A percentile compares a stretch with the other conserved stretches of the same genome.
phyloP scores from a whole-genome alignment of 2,888 invertebrate species.

The Actias luna region DNA sequence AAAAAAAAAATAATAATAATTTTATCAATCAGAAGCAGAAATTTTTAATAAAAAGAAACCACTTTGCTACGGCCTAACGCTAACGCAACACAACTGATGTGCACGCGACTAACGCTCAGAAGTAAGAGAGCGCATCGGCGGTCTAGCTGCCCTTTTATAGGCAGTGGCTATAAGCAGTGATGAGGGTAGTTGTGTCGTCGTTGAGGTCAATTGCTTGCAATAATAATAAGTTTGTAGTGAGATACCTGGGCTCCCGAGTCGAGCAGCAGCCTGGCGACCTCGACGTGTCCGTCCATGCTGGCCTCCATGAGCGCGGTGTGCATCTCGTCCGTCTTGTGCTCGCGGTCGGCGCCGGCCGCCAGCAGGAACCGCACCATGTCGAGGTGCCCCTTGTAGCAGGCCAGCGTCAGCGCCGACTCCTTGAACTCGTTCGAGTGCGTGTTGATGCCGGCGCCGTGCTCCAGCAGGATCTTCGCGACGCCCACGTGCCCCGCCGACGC shows the following conservation, averaged over 20 bases:
- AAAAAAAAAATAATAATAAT: too few relatives aligned
- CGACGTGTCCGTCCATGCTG: conserved; percentile 99
- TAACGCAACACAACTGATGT: too few relatives aligned
- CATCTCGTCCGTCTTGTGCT: conserved; percentile 99
- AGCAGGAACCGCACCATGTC: conserved; percentile 98
- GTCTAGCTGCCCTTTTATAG: too few relatives aligned
- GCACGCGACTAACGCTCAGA: too few relatives aligned
- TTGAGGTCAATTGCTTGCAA: too few relatives aligned
- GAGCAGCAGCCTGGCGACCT: conserved; percentile 95
- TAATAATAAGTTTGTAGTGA: too few relatives aligned
- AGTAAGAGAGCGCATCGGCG: too few relatives aligned
- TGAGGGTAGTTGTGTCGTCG: too few relatives aligned
- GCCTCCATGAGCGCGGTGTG: conserved; percentile 99
- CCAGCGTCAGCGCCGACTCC: conserved; percentile 97
- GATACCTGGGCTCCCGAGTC: conserved; percentile 97
- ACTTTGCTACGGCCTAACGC: too few relatives aligned
- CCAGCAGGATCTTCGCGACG: conserved; percentile 94
- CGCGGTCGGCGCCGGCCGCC: conserved; percentile 97
- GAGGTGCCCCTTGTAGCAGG: conserved; percentile 97
- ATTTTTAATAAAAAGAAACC: too few relatives aligned
- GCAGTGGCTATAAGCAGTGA: too few relatives aligned
- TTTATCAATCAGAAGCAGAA: too few relatives aligned
- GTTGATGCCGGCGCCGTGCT: conserved; percentile 98
- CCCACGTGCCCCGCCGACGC: conserved; percentile 97
- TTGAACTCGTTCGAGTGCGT: conserved; percentile 99